Conservation (phyloP, 2,888 invertebrate genomes). For the Priocnemis perturbator region DNA sequence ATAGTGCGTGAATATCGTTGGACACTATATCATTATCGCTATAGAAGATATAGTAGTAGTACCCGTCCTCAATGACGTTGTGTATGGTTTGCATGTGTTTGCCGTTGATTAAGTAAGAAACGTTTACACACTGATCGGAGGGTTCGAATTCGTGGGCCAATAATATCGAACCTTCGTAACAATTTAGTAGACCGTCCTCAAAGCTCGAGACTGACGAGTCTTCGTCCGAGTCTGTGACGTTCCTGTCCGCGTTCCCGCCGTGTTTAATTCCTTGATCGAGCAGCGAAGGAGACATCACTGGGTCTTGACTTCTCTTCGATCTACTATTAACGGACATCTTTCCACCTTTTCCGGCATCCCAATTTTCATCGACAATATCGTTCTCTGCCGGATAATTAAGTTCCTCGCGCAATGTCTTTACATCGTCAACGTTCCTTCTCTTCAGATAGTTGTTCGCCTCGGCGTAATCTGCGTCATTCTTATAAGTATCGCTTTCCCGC, state of each 20-base stretch:
- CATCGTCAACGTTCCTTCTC: background rate
- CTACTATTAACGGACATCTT: constrained; percentile 34
- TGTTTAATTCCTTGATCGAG: constrained; percentile 86
- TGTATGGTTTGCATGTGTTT: constrained; percentile 84
- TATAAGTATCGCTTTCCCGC: constrained; percentile 47
- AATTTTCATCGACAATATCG: constrained; percentile 21
- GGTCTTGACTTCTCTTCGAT: constrained; percentile 53
- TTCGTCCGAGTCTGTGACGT: constrained; percentile 77
- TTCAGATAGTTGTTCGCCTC: background rate
- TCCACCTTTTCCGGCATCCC: constrained; percentile 22
- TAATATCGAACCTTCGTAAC: constrained; percentile 87
- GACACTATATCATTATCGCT: constrained; percentile 88
- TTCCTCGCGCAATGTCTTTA: background rate
- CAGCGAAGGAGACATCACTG: constrained; percentile 69
- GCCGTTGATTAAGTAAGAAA: constrained; percentile 82
- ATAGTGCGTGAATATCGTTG: constrained; percentile 89
- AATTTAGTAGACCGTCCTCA: constrained; percentile 85
- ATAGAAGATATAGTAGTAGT: constrained; percentile 93
- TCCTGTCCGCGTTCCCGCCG: constrained; percentile 82
- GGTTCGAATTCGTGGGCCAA: constrained; percentile 84
- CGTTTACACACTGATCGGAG: constrained; percentile 82
- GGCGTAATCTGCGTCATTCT: constrained; percentile 1
- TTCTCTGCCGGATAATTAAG: background rate
- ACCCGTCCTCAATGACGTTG: constrained; percentile 85
- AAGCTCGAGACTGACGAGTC: constrained; percentile 89